Conservation (phyloP, 2,888 invertebrate genomes). For the Leptinotarsa juncta region DNA sequence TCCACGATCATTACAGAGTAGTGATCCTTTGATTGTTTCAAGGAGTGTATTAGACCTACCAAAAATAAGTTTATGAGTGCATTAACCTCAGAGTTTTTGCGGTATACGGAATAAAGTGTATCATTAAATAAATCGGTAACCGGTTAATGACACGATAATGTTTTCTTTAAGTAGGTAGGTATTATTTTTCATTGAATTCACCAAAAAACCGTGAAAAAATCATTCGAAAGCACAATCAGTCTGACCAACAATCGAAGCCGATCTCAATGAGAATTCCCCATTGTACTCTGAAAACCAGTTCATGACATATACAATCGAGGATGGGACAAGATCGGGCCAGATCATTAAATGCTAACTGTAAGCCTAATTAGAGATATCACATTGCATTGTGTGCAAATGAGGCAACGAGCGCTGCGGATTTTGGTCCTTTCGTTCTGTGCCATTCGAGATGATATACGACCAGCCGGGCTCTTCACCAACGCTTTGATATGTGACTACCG, state of each 20-base stretch:
- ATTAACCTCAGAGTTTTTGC: too few species aligned
- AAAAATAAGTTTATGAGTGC: too few species aligned
- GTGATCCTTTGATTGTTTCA: too few species aligned
- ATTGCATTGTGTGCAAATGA: constrained; percentile 60
- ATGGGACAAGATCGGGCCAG: constrained; percentile 41
- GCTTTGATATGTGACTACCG: constrained; percentile 40
- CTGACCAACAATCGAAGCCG: constrained; percentile 1
- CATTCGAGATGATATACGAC: constrained; percentile 50
- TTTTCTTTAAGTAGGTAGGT: too few species aligned
- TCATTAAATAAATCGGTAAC: too few species aligned
- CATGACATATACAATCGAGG: constrained; percentile 34
- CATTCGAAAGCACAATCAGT: background rate
- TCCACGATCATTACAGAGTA: too few species aligned
- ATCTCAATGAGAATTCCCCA: constrained; percentile 14
- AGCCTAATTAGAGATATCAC: constrained; percentile 59
- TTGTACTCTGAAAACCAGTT: constrained; percentile 40
- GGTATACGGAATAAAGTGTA: too few species aligned
- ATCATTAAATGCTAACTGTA: constrained; percentile 60
- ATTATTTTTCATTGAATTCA: background rate
- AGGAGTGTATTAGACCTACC: too few species aligned
- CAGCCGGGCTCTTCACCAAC: constrained; percentile 29
- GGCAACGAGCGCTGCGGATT: constrained; percentile 42
- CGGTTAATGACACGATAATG: too few species aligned
- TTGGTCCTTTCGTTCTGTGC: constrained; percentile 48
- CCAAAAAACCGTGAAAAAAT: background rate